phyloP scores from a whole-genome alignment of 2,888 invertebrate genomes.

The Drosophila koepferae region DNA sequence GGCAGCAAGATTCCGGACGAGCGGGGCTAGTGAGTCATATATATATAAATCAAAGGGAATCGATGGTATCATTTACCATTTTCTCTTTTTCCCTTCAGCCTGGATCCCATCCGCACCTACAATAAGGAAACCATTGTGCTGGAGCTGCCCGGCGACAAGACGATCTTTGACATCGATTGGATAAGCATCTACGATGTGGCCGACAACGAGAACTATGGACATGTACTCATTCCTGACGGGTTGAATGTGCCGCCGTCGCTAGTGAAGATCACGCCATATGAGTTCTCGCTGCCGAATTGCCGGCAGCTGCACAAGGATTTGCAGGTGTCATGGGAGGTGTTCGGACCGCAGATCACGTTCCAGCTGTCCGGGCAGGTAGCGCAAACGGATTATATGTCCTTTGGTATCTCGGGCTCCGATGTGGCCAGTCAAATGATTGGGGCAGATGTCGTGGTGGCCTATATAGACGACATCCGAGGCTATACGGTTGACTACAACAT shows the following conservation, averaged over 20 bases:
- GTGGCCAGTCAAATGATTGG: constrained; percentile 92
- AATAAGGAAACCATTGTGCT: constrained; percentile 90
- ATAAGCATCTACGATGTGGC: constrained; percentile 91
- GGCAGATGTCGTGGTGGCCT: constrained; percentile 92
- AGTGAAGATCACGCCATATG: constrained; percentile 88
- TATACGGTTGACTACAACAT: constrained; percentile 94
- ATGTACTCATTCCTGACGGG: constrained; percentile 91
- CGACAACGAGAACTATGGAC: constrained; percentile 89
- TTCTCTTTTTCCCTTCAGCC: constrained; percentile 85
- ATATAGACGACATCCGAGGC: constrained; percentile 90
- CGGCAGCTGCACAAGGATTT: constrained; percentile 93
- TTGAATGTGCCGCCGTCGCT: constrained; percentile 95
- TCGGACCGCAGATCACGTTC: constrained; percentile 94
- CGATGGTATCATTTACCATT: neutral
- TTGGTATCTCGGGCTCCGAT: constrained; percentile 93
- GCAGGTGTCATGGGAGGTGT: constrained; percentile 95
- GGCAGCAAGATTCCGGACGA: constrained; percentile 95
- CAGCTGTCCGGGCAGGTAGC: constrained; percentile 91
- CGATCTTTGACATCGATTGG: constrained; percentile 94
- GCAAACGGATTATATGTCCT: constrained; percentile 93
- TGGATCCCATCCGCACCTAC: constrained; percentile 92
- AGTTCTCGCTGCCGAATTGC: constrained; percentile 92
- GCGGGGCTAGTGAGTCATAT: constrained; percentile 93
- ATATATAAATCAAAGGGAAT: neutral
- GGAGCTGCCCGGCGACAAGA: constrained; percentile 92